Evolutionary conservation across 1,140 invertebrate genomes (phyloP).

Genomic region (Apocrypta bakeri): DNA sequence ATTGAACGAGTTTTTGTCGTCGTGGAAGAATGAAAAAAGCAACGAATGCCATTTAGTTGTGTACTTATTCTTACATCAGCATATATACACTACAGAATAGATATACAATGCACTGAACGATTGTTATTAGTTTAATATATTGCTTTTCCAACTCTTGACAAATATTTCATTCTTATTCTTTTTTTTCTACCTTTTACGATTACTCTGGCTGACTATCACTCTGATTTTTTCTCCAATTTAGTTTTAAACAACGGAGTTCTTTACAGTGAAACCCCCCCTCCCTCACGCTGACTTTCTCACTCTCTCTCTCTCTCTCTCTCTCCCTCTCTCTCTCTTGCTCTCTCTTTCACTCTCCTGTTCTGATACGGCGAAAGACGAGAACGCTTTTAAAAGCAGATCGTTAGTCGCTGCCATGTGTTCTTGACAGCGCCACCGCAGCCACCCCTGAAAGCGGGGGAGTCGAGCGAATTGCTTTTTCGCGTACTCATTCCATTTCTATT

Average conservation of each 20-base stretch:
- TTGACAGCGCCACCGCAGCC: constrained; percentile 11
- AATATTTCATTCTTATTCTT: neutral
- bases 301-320: neutral
- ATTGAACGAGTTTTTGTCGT: too few species aligned
- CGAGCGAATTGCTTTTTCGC: constrained; percentile 46
- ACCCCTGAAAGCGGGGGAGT: neutral
- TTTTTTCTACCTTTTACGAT: neutral
- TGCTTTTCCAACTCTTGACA: neutral
- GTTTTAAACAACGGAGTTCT: neutral
- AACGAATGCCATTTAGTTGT: too few species aligned
- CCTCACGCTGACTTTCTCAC: too few species aligned
- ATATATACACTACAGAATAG: too few species aligned
- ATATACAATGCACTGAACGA: too few species aligned
- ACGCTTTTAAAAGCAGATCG: constrained; percentile 45
- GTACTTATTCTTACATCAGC: too few species aligned
- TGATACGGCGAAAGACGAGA: constrained; percentile 22
- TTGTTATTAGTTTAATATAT: too few species aligned
- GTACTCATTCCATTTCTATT: constrained; percentile 50
- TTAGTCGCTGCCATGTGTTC: constrained; percentile 46
- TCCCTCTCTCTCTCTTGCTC: too few species aligned
- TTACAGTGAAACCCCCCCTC: too few species aligned
- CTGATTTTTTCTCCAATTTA: constrained; percentile 29
- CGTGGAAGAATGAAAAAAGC: too few species aligned
- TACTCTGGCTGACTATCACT: neutral
- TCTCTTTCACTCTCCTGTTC: too few species aligned